Evolutionary conservation across 92 coral and sea anemone species (phyloP).

Genomic region (Palythoa grandis): DNA sequence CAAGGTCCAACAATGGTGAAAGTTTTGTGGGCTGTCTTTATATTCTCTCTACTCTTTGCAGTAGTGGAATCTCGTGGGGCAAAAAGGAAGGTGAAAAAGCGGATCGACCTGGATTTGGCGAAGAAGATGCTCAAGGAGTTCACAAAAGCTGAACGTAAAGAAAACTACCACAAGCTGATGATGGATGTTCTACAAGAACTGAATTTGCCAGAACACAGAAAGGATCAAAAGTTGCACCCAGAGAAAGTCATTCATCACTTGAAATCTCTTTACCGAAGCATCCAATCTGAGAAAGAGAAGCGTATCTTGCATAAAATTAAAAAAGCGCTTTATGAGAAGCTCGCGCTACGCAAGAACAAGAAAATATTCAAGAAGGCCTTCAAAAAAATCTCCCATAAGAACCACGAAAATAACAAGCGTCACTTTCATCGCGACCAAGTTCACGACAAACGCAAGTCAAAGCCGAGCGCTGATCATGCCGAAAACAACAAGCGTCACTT

Average conservation of each 20-base stretch:
- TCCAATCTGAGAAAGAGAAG: neutral
- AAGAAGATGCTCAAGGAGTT: neutral
- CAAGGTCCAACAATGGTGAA: conserved; percentile 10
- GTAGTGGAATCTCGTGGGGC: neutral
- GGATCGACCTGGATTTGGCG: neutral
- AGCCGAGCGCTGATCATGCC: neutral
- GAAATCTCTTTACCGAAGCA: neutral
- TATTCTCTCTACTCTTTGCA: conserved; percentile 1
- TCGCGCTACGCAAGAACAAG: neutral
- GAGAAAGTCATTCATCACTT: conserved; percentile 9
- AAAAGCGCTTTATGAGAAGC: conserved; percentile 10
- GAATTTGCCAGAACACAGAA: neutral
- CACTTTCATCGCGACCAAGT: neutral
- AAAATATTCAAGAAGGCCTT: neutral
- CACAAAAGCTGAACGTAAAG: neutral
- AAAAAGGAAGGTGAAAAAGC: conserved; percentile 7
- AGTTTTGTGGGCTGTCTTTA: neutral
- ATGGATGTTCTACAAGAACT: neutral
- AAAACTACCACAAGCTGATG: neutral
- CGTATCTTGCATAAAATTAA: conserved; percentile 18
- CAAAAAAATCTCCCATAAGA: neutral
- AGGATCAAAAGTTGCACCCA: neutral
- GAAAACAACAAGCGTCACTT: neutral
- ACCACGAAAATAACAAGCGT: neutral
- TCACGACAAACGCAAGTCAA: neutral